Base-by-base conservation (phyloP, 1,140 invertebrate genomes). In the Cydia pomonella region DNA sequence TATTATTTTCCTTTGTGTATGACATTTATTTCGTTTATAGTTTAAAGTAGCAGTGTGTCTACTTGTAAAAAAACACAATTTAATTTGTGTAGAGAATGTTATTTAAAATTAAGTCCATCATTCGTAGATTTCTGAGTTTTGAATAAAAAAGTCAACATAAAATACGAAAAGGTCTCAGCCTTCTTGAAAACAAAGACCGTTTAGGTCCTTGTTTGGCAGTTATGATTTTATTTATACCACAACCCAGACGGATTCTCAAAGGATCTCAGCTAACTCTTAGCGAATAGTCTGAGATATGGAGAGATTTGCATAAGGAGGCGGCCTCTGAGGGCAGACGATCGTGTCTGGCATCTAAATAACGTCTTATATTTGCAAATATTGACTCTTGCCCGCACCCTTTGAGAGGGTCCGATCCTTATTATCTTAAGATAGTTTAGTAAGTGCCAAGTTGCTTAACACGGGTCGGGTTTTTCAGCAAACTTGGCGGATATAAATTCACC, bases 321-420 rank as follows among this genome's bases (percentile, higher is more conserved):
- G 79, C 79, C 72, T 82, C 81, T 79, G 64, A 79, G 82, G 84
- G 76, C 82, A 81, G 81, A 82, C 82, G 83, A 86, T 86, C 89
- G 89, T 91, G 88, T 89, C 87, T 84, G 82, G 91, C 90, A 92
- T 92, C 86, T 91, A 88, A 92, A 92, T 91, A 88, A 86, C 88
- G 84, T 90, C 87, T 92, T 92, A 91, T 90, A 87, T 89, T 88
- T 88, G 84, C 88, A 89, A 92, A 92, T 90, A 92, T 92, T 92
- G 86, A 90, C 90, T 86, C 84, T 83, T 83, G 82, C 81, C 83
- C 87, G 82, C 85, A 90, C 86, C 89, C 90, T 91, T 88, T 85
- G 73, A 82, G 81, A 85, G 83, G 85, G 84, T 79, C 79, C 77
- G 79, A 86, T 85, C 82, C 83, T 82, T 87, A 86, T 86, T 89